Conservation (phyloP, 2,113 vertebrate species). For the Neodon shergylaensis region DNA sequence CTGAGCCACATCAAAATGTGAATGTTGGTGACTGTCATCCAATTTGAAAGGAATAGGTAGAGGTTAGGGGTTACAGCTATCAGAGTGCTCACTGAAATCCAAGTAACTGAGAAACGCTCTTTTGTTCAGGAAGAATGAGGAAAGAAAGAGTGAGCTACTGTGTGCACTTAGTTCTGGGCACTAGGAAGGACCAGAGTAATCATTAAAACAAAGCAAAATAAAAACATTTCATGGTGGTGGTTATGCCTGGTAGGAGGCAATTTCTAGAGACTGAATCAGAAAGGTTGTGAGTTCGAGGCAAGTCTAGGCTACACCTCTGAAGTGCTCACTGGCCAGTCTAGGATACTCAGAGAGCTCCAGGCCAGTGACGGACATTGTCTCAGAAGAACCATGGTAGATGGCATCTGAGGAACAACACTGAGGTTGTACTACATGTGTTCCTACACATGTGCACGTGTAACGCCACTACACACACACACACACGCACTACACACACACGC, state of each 20-base stretch:
- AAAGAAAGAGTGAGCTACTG: background rate
- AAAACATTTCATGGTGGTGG: background rate
- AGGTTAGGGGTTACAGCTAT: background rate
- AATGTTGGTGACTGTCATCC: background rate
- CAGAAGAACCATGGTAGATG: background rate
- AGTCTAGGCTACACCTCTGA: background rate
- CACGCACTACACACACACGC: background rate
- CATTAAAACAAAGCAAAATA: background rate
- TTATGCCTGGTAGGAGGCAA: background rate
- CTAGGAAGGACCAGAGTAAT: background rate
- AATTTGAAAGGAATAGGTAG: background rate
- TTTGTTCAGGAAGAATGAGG: background rate
- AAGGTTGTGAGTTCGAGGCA: background rate
- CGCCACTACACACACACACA: background rate
- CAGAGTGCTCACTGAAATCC: background rate
- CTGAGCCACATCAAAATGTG: background rate
- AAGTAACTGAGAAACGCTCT: background rate
- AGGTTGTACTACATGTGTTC: background rate
- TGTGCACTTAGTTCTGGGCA: background rate
- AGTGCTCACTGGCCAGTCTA: background rate
- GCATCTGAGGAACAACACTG: background rate
- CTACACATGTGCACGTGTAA: too few relatives aligned
- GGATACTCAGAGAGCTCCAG: background rate
- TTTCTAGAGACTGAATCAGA: background rate
- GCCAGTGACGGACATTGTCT: background rate